A percentile compares a stretch with the other conserved stretches of the same genome.
phyloP scores from a whole-genome alignment of 2,888 invertebrate genomes.

The Watsonalla binaria region DNA sequence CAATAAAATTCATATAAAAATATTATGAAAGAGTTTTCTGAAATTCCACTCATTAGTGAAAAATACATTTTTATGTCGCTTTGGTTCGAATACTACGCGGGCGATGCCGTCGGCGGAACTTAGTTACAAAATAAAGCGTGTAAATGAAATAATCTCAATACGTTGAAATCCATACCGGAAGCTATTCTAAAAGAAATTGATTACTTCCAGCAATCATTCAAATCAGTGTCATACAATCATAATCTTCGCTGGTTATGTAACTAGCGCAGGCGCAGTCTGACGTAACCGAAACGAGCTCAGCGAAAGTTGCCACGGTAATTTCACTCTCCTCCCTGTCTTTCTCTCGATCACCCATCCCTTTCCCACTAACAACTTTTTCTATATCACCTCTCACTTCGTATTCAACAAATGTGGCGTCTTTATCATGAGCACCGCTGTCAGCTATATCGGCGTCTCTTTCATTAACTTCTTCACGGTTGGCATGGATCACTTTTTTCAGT shows the following conservation, averaged over 20 bases:
- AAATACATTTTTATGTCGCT: too few relatives aligned
- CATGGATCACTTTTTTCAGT: conserved; percentile 57
- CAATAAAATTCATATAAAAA: too few relatives aligned
- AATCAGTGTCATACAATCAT: conserved; percentile 72
- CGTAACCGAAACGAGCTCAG: conserved; percentile 73
- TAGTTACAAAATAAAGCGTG: conserved; percentile 14
- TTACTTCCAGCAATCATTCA: conserved; percentile 64
- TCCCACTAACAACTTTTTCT: conserved; percentile 27
- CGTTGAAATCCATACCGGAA: conserved; percentile 43
- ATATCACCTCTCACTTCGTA: conserved; percentile 34
- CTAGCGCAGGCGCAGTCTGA: conserved; percentile 49
- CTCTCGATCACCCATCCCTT: conserved; percentile 46
- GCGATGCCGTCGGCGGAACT: background rate
- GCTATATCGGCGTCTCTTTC: conserved; percentile 45
- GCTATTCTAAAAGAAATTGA: conserved; percentile 49
- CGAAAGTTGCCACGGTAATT: conserved; percentile 73
- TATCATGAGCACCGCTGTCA: conserved; percentile 31
- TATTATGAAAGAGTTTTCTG: too few relatives aligned
- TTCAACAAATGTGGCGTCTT: conserved; percentile 36
- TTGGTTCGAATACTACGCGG: too few relatives aligned
- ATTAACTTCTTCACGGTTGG: conserved; percentile 54
- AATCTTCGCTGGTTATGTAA: conserved; percentile 66
- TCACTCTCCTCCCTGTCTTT: conserved; percentile 68
- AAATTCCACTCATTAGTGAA: too few relatives aligned
- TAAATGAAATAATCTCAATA: conserved; percentile 16